Conservation (phyloP, 2,113 vertebrate genomes). For the Canis aureus region DNA sequence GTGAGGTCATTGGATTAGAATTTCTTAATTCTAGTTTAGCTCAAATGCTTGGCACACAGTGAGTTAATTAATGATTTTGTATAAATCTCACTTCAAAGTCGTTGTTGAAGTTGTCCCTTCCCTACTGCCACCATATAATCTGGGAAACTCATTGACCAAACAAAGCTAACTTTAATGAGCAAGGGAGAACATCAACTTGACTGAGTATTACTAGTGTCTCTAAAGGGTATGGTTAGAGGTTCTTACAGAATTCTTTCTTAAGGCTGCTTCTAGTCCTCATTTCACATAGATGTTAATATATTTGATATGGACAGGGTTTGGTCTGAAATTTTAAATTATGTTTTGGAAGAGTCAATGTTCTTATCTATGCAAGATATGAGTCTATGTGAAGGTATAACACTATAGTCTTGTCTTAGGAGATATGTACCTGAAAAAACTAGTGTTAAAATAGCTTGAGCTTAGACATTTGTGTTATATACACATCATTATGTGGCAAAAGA, state of each 20-base stretch:
- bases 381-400: not conserved
- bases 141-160: not conserved
- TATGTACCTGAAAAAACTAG: not conserved
- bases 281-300: not conserved
- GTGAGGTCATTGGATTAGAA: not conserved
- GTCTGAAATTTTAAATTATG: not conserved
- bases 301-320: not conserved
- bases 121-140: not conserved
- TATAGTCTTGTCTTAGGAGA: not conserved
- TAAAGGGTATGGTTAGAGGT: not conserved
- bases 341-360: not conserved
- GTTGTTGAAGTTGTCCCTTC: not conserved
- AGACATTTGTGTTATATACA: not conserved
- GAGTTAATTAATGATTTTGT: not conserved
- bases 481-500: not conserved
- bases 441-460: not conserved
- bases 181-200: not conserved
- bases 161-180: not conserved
- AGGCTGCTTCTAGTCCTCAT: not conserved
- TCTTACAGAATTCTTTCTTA: not conserved
- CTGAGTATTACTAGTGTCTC: not conserved
- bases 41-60: not conserved
- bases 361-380: not conserved
- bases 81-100: not conserved
- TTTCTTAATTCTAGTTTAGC: not conserved